phyloP scores from a whole-genome alignment of 2,113 vertebrate genomes.

The Lamprologus callipterus region DNA sequence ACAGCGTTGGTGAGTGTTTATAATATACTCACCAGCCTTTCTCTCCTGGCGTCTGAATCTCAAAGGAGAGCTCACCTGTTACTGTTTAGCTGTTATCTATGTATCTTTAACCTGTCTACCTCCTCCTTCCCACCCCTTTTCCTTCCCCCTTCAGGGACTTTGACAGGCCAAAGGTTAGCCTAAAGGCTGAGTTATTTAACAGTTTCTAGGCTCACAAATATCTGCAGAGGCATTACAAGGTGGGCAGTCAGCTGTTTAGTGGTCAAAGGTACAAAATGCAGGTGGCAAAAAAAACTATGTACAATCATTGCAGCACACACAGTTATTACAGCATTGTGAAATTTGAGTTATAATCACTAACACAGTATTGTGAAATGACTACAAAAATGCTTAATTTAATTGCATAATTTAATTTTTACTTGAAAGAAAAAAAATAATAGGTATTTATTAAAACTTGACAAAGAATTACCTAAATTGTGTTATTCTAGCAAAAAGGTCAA shows the following conservation, averaged over 20 bases:
- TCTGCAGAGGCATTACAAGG: not conserved
- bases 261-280: not conserved
- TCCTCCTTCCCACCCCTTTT: not conserved
- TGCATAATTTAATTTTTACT: not conserved
- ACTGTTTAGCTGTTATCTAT: conserved; percentile 38
- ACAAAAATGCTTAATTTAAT: not conserved
- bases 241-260: not conserved
- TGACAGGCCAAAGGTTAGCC: conserved; percentile 84
- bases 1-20: not conserved
- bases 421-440: not conserved
- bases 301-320: not conserved
- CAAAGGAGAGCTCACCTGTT: conserved; percentile 43
- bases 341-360: not conserved
- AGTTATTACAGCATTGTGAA: not conserved
- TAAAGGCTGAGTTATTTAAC: conserved; percentile 97
- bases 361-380: not conserved
- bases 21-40: conserved; percentile 47
- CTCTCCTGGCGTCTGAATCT: conserved; percentile 6
- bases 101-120: not conserved
- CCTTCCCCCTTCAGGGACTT: conserved; percentile 68
- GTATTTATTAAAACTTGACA: not conserved
- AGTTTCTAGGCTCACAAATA: conserved; percentile 33
- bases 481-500: not conserved
- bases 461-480: not conserved
- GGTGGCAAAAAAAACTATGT: not conserved